Conservation (phyloP, 2,888 invertebrate species). For the Stratiomys singularior region DNA sequence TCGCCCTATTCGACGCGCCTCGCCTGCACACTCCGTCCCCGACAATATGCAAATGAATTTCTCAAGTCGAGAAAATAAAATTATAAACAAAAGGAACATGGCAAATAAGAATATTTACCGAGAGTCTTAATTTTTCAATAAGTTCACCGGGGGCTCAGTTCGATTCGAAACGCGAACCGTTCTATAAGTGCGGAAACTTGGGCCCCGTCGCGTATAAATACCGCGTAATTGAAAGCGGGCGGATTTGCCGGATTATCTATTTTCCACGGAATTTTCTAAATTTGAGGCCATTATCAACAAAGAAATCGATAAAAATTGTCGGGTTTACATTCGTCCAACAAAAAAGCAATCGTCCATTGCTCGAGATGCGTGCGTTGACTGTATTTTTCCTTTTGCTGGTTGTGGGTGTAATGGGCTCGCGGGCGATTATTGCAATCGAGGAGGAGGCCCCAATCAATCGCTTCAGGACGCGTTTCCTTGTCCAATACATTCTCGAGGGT, state of each 20-base stretch:
- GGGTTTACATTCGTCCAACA: neutral
- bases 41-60: slow-evolving; percentile 39
- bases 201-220: slow-evolving; percentile 28
- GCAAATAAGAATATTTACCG: slow-evolving; percentile 41
- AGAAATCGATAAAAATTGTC: slow-evolving; percentile 11
- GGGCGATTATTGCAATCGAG: slow-evolving; percentile 36
- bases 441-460: slow-evolving; percentile 48
- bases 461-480: slow-evolving; percentile 45
- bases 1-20: slow-evolving; percentile 15
- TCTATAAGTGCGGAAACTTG: slow-evolving; percentile 17
- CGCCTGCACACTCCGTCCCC: neutral
- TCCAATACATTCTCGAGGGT: slow-evolving; percentile 51
- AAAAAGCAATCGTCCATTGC: neutral
- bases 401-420: neutral
- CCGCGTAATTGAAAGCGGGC: slow-evolving; percentile 24
- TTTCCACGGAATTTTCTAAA: neutral
- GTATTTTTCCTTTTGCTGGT: slow-evolving; percentile 18
- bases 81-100: slow-evolving; percentile 41
- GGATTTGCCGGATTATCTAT: neutral
- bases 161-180: slow-evolving; percentile 31
- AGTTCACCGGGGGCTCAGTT: slow-evolving; percentile 40
- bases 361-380: slow-evolving; percentile 1
- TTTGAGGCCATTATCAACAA: neutral
- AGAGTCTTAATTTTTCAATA: slow-evolving; percentile 44
- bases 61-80: slow-evolving; percentile 41